Evolutionary conservation across 2,113 vertebrate species (phyloP).

Genomic region (Muntiacus muntjak): DNA sequence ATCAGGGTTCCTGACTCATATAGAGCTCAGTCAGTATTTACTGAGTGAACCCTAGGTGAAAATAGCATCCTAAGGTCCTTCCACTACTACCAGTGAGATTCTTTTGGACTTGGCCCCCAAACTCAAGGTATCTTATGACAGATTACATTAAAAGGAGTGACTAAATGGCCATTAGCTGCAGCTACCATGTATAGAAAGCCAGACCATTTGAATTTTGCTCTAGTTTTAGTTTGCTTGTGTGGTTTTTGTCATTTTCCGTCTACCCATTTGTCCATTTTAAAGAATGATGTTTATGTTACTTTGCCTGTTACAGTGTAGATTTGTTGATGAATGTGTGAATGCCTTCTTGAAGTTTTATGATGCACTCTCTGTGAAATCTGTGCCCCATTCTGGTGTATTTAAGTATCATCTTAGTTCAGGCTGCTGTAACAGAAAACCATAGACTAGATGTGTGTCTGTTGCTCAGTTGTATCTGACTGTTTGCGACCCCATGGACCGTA

Average conservation of each 20-base stretch:
- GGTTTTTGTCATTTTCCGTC: background rate
- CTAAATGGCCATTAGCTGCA: background rate
- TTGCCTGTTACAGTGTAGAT: background rate
- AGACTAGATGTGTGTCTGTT: background rate
- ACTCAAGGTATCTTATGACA: background rate
- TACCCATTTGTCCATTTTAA: background rate
- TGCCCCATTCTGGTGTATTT: background rate
- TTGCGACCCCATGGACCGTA: background rate
- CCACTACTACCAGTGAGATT: background rate
- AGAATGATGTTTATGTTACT: background rate
- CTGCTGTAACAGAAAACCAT: background rate
- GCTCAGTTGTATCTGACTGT: background rate
- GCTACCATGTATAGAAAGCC: background rate
- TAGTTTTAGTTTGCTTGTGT: background rate
- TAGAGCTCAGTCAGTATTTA: background rate
- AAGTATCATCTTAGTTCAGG: background rate
- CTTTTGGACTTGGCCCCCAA: background rate
- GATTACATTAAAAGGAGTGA: background rate
- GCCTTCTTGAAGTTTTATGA: background rate
- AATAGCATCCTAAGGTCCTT: background rate
- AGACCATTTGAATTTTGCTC: background rate
- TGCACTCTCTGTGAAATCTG: background rate
- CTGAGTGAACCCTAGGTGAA: background rate
- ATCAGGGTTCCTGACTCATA: background rate
- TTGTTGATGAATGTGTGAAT: background rate